phyloP scores from a whole-genome alignment of 2,113 vertebrate genomes.

The Gadus chalcogrammus region DNA sequence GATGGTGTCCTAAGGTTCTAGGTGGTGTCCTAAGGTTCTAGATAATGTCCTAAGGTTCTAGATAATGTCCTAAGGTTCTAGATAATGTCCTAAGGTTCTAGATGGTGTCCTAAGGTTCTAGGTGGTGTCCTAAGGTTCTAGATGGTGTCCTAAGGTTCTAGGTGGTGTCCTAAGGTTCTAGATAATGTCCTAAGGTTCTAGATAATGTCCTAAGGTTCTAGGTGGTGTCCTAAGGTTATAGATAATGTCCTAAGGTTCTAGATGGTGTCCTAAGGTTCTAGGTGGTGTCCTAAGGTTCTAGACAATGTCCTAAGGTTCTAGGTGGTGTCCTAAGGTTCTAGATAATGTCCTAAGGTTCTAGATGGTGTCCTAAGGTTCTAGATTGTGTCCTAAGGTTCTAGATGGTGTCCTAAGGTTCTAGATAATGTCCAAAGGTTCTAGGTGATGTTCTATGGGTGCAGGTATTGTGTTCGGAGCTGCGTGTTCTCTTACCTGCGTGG shows the following conservation, averaged over 20 bases:
- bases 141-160: too few species aligned
- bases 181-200: background rate
- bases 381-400: background rate
- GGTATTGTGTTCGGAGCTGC: constrained; percentile 85
- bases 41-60: too few species aligned
- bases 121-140: too few species aligned
- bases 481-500: constrained; percentile 78
- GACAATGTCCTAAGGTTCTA: background rate
- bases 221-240: too few species aligned
- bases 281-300: too few species aligned
- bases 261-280: background rate
- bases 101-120: too few species aligned
- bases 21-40: background rate
- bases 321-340: too few species aligned
- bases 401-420: background rate
- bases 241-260: background rate
- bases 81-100: background rate
- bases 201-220: background rate
- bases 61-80: too few species aligned
- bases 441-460: constrained; percentile 41
- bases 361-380: background rate
- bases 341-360: background rate
- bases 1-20: background rate
- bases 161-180: background rate
- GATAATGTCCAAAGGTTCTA: too few species aligned